A percentile compares a stretch with the other conserved stretches of the same genome.
phyloP scores from a whole-genome alignment of 1,140 invertebrate genomes.

The Nasonia vitripennis region DNA sequence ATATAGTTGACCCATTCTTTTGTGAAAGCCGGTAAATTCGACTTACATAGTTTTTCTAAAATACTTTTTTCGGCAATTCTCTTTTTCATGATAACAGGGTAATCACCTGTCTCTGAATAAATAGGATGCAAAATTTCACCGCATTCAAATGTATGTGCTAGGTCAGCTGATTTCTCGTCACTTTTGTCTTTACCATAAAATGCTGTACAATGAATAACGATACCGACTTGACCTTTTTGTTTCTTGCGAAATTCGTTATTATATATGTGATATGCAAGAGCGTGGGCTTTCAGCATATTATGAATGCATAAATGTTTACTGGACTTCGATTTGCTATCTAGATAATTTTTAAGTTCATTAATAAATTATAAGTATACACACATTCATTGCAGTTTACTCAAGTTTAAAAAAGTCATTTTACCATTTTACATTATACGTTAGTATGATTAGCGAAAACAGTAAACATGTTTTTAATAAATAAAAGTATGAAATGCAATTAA shows the following conservation, averaged over 20 bases:
- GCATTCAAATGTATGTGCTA: constrained; percentile 68
- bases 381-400: background rate
- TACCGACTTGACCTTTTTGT: constrained; percentile 75
- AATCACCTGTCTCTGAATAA: constrained; percentile 77
- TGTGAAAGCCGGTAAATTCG: constrained; percentile 75
- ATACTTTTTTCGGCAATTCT: constrained; percentile 75
- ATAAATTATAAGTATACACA: too few relatives aligned
- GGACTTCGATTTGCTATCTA: too few relatives aligned
- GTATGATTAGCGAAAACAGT: background rate
- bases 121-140: constrained; percentile 81
- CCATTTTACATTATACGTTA: background rate
- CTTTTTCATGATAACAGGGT: constrained; percentile 76
- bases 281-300: constrained; percentile 64
- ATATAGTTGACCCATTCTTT: constrained; percentile 72
- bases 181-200: constrained; percentile 51
- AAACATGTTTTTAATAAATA: background rate
- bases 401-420: background rate
- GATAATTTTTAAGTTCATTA: too few relatives aligned
- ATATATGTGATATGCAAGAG: constrained; percentile 74
- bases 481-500: background rate
- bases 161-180: constrained; percentile 55
- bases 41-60: constrained; percentile 73
- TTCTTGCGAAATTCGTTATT: constrained; percentile 77
- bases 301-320: constrained; percentile 63
- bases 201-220: constrained; percentile 48